Evolutionary conservation across 2,888 invertebrate genomes (phyloP).

Genomic region (Morinoia aosen): DNA sequence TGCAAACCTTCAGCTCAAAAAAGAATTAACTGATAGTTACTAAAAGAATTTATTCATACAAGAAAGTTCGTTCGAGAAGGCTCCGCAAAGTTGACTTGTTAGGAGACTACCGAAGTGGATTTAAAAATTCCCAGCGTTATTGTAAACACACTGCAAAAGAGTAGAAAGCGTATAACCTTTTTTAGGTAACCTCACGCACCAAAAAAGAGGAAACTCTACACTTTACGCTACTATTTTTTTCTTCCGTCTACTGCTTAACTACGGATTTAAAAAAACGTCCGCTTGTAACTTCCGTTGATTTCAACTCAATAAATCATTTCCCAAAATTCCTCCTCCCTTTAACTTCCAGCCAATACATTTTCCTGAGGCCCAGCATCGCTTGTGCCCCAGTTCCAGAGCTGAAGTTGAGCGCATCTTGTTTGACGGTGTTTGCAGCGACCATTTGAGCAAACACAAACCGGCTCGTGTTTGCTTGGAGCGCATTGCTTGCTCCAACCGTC

Average conservation of each 20-base stretch:
- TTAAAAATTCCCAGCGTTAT: no score
- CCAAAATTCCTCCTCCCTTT: not conserved
- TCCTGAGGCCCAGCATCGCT: not conserved
- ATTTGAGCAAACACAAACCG: constrained; percentile 32
- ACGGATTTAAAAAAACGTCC: not conserved
- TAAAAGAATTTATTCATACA: no score
- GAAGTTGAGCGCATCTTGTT: not conserved
- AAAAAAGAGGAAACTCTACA: not conserved
- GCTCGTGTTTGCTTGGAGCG: constrained; percentile 16
- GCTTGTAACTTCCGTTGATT: not conserved
- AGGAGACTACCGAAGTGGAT: no score
- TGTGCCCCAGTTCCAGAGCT: constrained; percentile 36
- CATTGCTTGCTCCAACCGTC: constrained; percentile 30
- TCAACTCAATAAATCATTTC: not conserved
- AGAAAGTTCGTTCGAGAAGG: no score
- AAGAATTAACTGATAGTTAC: no score
- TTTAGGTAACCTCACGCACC: no score
- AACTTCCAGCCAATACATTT: not conserved
- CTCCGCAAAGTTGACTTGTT: no score
- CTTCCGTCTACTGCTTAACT: no score
- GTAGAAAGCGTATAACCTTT: no score
- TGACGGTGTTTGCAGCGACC: constrained; percentile 31
- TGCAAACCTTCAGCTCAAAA: no score
- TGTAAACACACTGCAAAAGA: no score
- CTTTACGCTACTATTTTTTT: no score